Percentiles rank a stretch among this genome's conserved stretches.
Evolutionary conservation across 2,113 vertebrate genomes (phyloP).

Genomic region (Ptyas mucosa): DNA sequence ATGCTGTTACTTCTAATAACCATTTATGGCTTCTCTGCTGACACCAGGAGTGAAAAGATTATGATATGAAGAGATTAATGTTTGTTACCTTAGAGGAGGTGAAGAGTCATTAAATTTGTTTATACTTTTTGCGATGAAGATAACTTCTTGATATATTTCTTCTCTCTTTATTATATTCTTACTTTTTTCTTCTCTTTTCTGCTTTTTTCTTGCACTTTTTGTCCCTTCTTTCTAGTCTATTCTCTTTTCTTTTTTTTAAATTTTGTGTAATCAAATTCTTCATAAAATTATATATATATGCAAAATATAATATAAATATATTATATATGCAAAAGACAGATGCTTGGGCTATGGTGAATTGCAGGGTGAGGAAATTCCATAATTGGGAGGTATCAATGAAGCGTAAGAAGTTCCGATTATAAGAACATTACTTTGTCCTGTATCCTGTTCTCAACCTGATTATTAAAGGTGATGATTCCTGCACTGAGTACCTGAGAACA

Average conservation of each 20-base stretch:
- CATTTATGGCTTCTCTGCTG: not conserved
- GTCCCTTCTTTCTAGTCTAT: not conserved
- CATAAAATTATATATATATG: not conserved
- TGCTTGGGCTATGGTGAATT: not conserved
- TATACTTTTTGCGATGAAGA: not conserved
- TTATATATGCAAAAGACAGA: not conserved
- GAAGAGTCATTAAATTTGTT: not conserved
- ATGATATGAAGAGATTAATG: not conserved
- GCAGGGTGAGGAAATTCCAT: not conserved
- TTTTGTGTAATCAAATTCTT: not conserved
- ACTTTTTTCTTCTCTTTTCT: not conserved
- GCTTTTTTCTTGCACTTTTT: not conserved
- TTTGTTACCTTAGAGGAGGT: not conserved
- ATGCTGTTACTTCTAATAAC: not conserved
- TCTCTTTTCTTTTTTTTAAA: not conserved
- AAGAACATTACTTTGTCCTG: not conserved
- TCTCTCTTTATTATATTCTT: not conserved
- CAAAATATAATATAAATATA: not conserved
- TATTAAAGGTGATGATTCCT: not conserved
- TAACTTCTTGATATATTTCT: not conserved
- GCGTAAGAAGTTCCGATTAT: not conserved
- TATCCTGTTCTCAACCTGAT: not conserved
- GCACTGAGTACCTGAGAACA: not conserved
- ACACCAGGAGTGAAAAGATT: not conserved
- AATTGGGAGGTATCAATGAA: not conserved